Conservation (phyloP, 1,140 invertebrate genomes). For the Pararge aegeria region DNA sequence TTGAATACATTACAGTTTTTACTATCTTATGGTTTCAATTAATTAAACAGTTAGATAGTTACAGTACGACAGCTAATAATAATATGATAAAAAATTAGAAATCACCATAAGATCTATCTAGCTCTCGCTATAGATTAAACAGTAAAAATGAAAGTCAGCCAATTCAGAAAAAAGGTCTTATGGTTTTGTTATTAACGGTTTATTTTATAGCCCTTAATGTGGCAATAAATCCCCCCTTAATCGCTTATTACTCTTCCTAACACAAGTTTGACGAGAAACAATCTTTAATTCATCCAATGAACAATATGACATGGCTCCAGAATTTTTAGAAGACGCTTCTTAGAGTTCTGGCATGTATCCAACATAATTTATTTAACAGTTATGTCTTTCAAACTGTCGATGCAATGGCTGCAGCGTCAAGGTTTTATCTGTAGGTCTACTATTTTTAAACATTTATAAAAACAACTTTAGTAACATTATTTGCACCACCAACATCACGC, state of each 20-base stretch:
- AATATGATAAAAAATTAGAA: too few relatives aligned
- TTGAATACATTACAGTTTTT: too few relatives aligned
- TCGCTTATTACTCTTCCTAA: constrained; percentile 2
- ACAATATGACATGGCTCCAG: constrained; percentile 3
- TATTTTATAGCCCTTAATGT: constrained; percentile 3
- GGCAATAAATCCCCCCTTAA: constrained; percentile 1
- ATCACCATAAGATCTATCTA: too few relatives aligned
- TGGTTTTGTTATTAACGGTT: constrained; percentile 1
- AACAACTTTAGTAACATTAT: neutral
- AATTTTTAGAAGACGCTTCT: constrained; percentile 1
- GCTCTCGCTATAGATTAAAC: too few relatives aligned
- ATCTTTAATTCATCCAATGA: neutral
- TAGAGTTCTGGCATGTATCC: constrained; percentile 10
- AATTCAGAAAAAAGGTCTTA: neutral
- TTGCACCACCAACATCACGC: neutral
- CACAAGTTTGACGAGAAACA: neutral
- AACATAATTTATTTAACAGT: constrained; percentile 24
- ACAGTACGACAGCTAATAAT: too few relatives aligned
- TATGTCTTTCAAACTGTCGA: constrained; percentile 24
- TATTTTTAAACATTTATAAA: neutral
- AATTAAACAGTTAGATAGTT: too few relatives aligned
- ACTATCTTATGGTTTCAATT: too few relatives aligned
- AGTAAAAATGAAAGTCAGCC: neutral
- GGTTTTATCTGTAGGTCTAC: neutral
- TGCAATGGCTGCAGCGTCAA: constrained; percentile 21